phyloP scores from a whole-genome alignment of 2,797 vertebrate species.

The Hoplostethus mediterraneus region DNA sequence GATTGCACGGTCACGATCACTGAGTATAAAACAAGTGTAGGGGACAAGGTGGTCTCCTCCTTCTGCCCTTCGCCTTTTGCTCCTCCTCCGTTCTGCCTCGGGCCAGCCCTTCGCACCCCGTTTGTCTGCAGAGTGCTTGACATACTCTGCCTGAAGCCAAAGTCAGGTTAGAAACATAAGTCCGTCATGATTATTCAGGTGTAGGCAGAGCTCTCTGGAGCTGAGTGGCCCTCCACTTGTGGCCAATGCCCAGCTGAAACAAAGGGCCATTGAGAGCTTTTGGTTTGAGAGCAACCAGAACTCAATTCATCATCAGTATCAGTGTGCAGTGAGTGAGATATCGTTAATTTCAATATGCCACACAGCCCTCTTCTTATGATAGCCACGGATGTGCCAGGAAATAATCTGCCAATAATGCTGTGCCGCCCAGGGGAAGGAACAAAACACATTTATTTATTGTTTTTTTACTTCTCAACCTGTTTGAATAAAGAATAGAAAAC shows the following conservation, averaged over 20 bases:
- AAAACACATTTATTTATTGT: too few relatives aligned
- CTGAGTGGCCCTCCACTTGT: constrained; percentile 56
- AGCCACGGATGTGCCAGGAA: neutral
- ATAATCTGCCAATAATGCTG: neutral
- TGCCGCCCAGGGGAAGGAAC: neutral
- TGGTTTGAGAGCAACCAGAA: constrained; percentile 26
- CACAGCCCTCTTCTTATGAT: neutral
- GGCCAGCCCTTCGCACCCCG: constrained; percentile 35
- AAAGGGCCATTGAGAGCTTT: constrained; percentile 50
- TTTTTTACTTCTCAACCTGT: neutral
- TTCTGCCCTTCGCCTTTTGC: constrained; percentile 34
- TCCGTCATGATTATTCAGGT: constrained; percentile 68
- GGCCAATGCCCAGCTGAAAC: constrained; percentile 33
- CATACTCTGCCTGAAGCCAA: constrained; percentile 58
- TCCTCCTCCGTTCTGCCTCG: constrained; percentile 20
- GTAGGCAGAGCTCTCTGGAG: constrained; percentile 46
- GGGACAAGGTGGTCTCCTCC: neutral
- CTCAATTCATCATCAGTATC: constrained; percentile 22
- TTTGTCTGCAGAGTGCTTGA: constrained; percentile 54
- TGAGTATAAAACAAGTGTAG: neutral
- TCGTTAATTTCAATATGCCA: constrained; percentile 1
- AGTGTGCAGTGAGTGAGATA: constrained; percentile 6
- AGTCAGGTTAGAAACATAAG: constrained; percentile 64
- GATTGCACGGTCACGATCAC: constrained; percentile 3
- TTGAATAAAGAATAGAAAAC: too few relatives aligned